Conservation (phyloP, 1,140 invertebrate species). For the Goniozus legneri region DNA sequence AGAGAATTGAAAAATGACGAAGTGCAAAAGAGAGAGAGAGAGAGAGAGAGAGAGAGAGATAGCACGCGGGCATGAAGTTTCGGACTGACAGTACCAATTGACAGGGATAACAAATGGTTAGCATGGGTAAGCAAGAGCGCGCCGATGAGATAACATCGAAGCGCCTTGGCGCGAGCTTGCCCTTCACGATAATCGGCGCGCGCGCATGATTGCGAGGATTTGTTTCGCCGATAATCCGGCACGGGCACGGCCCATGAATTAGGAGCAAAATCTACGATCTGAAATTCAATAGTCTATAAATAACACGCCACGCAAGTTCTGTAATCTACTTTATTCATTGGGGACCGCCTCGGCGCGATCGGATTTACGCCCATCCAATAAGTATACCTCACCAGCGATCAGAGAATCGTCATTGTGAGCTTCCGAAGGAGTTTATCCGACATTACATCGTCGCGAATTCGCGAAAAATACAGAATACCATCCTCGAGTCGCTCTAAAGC, state of each 20-base stretch:
- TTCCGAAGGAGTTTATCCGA: neutral
- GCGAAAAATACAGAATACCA: no score
- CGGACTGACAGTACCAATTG: constrained; percentile 36
- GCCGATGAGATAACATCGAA: constrained; percentile 29
- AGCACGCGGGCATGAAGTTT: constrained; percentile 8
- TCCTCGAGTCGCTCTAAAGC: no score
- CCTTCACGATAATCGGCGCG: constrained; percentile 36
- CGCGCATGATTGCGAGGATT: constrained; percentile 36
- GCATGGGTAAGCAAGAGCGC: constrained; percentile 29
- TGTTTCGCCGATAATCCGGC: constrained; percentile 35
- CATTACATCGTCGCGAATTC: neutral
- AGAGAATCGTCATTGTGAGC: neutral
- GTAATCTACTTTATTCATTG: constrained; percentile 37
- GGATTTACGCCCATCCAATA: neutral
- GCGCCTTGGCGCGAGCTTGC: constrained; percentile 21
- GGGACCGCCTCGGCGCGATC: constrained; percentile 14
- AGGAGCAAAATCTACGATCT: constrained; percentile 34
- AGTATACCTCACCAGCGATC: neutral
- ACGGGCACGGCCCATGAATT: constrained; percentile 35
- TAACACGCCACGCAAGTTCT: constrained; percentile 36
- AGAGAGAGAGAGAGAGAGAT: no score
- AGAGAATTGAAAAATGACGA: no score
- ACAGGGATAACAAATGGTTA: constrained; percentile 37
- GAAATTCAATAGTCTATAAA: constrained; percentile 47
- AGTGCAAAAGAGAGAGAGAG: no score